Evolutionary conservation across 2,113 vertebrate species (phyloP).

Genomic region (Myiopsitta monachus): DNA sequence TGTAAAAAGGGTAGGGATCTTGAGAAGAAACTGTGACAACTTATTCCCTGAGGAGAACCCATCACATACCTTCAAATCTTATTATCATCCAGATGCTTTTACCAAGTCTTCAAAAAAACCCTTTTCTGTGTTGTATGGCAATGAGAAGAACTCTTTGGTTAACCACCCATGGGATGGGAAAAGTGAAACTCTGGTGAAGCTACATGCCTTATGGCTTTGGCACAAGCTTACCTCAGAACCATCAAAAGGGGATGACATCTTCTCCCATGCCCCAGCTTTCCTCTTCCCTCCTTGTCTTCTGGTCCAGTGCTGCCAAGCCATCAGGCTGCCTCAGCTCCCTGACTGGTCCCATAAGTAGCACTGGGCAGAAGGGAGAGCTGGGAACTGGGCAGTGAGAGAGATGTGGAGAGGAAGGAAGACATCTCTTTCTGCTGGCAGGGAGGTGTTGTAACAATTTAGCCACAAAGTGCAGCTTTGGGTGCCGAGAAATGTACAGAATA

Average conservation of each 20-base stretch:
- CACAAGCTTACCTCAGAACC: neutral
- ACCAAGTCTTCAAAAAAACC: neutral
- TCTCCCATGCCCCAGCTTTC: neutral
- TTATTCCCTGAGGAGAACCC: neutral
- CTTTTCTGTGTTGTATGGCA: neutral
- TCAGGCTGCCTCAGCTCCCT: neutral
- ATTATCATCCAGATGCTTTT: neutral
- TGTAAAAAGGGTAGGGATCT: neutral
- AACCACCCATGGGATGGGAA: neutral
- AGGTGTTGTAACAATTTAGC: neutral
- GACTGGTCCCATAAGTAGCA: accelerated
- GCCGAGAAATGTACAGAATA: neutral
- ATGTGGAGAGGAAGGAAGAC: neutral
- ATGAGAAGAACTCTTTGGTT: neutral
- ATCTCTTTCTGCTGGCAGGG: neutral
- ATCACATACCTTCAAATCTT: neutral
- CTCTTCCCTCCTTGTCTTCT: neutral
- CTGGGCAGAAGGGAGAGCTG: neutral
- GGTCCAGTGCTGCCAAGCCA: neutral
- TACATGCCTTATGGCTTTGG: neutral
- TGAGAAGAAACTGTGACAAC: neutral
- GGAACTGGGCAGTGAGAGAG: neutral
- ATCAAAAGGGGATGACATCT: neutral
- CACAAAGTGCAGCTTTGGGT: neutral
- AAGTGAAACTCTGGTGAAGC: neutral